Conservation (phyloP, 2,888 invertebrate genomes). For the Sympetrum striolatum region DNA sequence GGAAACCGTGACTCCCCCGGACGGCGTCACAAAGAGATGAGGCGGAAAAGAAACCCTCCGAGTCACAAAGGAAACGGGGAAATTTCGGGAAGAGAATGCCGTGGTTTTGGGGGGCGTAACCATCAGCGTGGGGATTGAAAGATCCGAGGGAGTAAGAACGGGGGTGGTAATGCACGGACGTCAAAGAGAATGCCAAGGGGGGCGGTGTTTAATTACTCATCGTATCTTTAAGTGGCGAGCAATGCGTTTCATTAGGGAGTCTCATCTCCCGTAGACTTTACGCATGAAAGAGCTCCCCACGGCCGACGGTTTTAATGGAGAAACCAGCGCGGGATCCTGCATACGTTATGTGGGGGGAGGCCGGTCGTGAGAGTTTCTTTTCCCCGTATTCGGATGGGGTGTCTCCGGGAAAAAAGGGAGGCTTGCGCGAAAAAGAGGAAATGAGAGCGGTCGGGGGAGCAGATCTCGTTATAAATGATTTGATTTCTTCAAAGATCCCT, state of each 20-base stretch:
- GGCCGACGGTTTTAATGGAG: neutral
- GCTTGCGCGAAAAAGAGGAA: neutral
- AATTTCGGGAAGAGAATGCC: neutral
- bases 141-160: neutral
- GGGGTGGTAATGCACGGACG: neutral
- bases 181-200: neutral
- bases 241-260: conserved; percentile 35
- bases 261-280: conserved; percentile 31
- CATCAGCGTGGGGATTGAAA: neutral
- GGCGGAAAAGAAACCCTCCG: conserved; percentile 16
- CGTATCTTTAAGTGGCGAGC: conserved; percentile 37
- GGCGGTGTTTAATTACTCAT: conserved; percentile 33
- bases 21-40: conserved; percentile 13
- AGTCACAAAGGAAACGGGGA: neutral
- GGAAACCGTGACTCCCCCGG: neutral
- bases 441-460: neutral
- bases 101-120: neutral
- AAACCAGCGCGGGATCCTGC: neutral
- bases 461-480: conserved; percentile 33
- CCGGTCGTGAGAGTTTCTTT: no score
- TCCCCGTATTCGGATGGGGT: neutral
- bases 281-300: neutral
- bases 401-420: neutral
- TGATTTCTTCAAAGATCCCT: neutral
- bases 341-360: neutral